Conservation (phyloP, 2,797 vertebrate species). For the Halcyon badia region DNA sequence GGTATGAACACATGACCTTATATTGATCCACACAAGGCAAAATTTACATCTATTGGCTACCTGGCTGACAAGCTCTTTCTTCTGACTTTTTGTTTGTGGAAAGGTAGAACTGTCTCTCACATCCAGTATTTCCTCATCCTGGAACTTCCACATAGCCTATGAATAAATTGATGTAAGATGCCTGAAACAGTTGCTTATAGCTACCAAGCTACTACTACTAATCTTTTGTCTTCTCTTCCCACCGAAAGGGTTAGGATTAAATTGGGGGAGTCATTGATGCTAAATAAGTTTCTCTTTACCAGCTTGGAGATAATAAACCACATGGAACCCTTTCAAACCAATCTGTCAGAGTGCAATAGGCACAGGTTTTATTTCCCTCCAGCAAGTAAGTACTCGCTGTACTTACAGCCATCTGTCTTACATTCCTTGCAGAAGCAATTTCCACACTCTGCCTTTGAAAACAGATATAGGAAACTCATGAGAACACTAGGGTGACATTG, state of each 20-base stretch:
- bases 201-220: neutral
- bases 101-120: neutral
- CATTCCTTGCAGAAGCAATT: neutral
- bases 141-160: neutral
- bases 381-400: constrained; percentile 1
- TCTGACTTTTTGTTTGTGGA: neutral
- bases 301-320: neutral
- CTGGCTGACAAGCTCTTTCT: constrained; percentile 8
- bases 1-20: neutral
- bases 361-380: constrained; percentile 39
- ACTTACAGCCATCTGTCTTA: constrained; percentile 39
- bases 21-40: constrained; percentile 21
- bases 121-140: neutral
- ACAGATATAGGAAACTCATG: neutral
- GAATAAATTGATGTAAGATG: neutral
- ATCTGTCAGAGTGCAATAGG: constrained; percentile 41
- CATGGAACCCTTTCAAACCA: constrained; percentile 18
- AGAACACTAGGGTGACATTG: neutral
- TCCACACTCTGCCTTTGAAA: neutral
- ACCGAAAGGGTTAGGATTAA: neutral
- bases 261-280: neutral
- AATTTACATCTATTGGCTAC: constrained; percentile 9
- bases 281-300: constrained; percentile 24
- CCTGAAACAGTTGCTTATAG: neutral
- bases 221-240: neutral